phyloP scores from a whole-genome alignment of 1,140 invertebrate genomes.

The Eumaeus atala region DNA sequence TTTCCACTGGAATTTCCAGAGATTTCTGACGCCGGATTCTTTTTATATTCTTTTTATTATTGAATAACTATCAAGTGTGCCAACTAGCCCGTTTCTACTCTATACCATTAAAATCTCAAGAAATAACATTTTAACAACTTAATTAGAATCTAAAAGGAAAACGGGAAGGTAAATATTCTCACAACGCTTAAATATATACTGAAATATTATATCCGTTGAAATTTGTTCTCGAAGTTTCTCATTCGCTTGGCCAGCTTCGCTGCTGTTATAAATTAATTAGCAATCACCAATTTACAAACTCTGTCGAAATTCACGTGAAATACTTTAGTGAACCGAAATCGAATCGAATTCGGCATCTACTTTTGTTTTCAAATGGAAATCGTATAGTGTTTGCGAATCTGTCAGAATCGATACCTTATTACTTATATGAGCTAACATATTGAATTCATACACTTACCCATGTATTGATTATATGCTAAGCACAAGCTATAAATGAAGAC shows the following conservation, averaged over 20 bases:
- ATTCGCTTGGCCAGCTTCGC: conserved; percentile 27
- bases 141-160: conserved; percentile 16
- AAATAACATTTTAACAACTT: not conserved
- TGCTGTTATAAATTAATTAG: conserved; percentile 49
- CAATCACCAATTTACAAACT: conserved; percentile 35
- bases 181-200: conserved; percentile 16
- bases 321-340: conserved; percentile 34
- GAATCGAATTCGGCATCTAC: conserved; percentile 24
- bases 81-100: too few relatives aligned
- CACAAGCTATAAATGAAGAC: too few relatives aligned
- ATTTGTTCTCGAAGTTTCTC: conserved; percentile 34
- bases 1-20: too few relatives aligned
- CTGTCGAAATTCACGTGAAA: conserved; percentile 29
- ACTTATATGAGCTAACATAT: too few relatives aligned
- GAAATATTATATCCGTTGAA: conserved; percentile 27
- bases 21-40: too few relatives aligned
- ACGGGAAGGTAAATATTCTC: conserved; percentile 13
- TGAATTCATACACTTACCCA: too few relatives aligned
- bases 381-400: conserved; percentile 3
- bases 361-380: conserved; percentile 13
- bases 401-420: not conserved
- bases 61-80: too few relatives aligned
- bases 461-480: too few relatives aligned
- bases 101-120: too few relatives aligned
- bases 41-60: too few relatives aligned